Percentiles rank a stretch among this genome's conserved stretches.
Evolutionary conservation across 2,113 vertebrate genomes (phyloP).

Genomic region (Eurypyga helias): DNA sequence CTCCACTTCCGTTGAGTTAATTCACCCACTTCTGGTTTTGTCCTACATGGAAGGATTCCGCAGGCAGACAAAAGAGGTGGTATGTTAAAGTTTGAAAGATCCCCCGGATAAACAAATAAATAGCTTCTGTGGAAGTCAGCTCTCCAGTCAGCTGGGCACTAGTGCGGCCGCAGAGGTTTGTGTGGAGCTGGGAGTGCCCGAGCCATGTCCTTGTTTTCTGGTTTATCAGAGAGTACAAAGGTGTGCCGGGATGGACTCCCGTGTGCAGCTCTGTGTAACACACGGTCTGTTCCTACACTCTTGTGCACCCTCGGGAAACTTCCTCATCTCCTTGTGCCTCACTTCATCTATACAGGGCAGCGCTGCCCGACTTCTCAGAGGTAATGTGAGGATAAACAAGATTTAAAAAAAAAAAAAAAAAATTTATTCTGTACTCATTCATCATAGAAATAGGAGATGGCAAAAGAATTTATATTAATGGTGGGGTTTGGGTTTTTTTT

Average conservation of each 20-base stretch:
- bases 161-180: background rate
- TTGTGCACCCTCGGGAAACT: background rate
- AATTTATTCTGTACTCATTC: background rate
- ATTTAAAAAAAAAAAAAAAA: background rate
- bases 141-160: background rate
- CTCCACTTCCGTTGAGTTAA: background rate
- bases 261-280: too few relatives aligned
- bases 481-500: background rate
- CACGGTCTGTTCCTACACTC: fast-evolving
- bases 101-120: background rate
- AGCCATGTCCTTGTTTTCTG: background rate
- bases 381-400: background rate
- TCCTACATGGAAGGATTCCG: background rate
- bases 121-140: background rate
- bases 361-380: background rate
- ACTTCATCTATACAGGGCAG: background rate
- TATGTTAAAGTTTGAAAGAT: background rate
- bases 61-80: background rate
- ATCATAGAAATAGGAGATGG: background rate
- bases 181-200: background rate
- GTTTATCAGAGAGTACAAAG: background rate
- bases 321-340: background rate
- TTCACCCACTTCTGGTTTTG: background rate
- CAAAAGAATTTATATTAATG: background rate
- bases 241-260: background rate